These are phyloP conservation scores for Mormyrus iriodes DNA, from an alignment of 2,113 vertebrate genomes.

Conservation along the genomic window DNA sequence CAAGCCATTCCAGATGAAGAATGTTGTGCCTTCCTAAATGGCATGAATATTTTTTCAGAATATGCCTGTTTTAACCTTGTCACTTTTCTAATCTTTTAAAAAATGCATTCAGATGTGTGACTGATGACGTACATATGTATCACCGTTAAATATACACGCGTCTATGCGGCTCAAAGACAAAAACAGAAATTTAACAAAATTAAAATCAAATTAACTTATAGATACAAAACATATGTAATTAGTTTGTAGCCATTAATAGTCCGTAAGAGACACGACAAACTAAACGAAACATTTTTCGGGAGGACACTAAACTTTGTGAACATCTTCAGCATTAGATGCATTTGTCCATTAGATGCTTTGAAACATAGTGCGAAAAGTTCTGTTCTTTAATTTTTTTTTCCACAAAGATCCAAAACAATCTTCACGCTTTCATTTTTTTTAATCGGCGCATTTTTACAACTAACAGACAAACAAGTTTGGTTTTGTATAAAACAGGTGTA, in stretches of 20 bases:
- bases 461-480: conserved; percentile 6
- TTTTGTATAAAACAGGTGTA: neutral
- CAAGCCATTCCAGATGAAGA: conserved; percentile 54
- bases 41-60: conserved; percentile 44
- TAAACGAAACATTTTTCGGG: conserved; percentile 13
- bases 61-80: conserved; percentile 35
- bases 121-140: conserved; percentile 46
- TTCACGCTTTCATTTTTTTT: conserved; percentile 6
- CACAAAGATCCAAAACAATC: conserved; percentile 12
- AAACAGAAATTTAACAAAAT: conserved; percentile 59
- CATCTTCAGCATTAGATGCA: conserved; percentile 22
- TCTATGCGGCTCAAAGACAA: conserved; percentile 27
- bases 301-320: conserved; percentile 11
- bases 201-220: conserved; percentile 39
- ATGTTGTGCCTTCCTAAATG: conserved; percentile 26
- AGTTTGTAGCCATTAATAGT: conserved; percentile 8
- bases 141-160: conserved; percentile 47
- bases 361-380: conserved; percentile 4
- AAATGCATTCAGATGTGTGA: conserved; percentile 53
- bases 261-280: conserved; percentile 16
- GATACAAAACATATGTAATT: conserved; percentile 1
- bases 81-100: conserved; percentile 40
- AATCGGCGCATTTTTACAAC: conserved; percentile 13
- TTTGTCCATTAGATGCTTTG: conserved; percentile 1
- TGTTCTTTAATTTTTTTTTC: conserved; percentile 1